phyloP scores from a whole-genome alignment of 2,888 invertebrate species.

The Micoletzkya japonica region DNA sequence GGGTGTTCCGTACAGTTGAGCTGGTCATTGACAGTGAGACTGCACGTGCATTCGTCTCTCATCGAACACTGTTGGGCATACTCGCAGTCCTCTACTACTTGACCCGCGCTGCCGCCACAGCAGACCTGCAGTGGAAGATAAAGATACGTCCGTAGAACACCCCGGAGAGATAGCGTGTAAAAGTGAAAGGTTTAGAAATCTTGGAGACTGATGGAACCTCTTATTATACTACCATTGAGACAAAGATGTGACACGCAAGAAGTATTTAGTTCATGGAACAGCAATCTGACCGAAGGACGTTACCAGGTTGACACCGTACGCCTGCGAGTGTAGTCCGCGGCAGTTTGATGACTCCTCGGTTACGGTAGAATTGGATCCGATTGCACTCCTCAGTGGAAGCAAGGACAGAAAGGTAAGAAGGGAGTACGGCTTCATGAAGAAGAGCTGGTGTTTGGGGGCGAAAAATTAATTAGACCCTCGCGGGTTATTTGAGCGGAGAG shows the following conservation, averaged over 20 bases:
- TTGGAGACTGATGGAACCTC: no score
- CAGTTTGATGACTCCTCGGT: background rate
- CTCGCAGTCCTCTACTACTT: constrained; percentile 6
- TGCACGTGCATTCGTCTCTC: constrained; percentile 1
- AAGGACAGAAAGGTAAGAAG: no score
- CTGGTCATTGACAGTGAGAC: background rate
- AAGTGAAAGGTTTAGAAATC: no score
- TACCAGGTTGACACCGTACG: constrained; percentile 39
- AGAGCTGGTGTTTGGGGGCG: no score
- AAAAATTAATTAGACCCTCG: constrained; percentile 4
- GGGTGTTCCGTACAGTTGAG: background rate
- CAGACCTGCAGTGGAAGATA: constrained; percentile 17
- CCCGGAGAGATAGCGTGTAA: no score
- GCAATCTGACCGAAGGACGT: no score
- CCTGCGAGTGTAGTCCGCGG: constrained; percentile 35
- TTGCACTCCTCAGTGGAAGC: background rate
- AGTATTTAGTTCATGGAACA: no score
- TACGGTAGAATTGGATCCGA: background rate
- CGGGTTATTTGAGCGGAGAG: background rate
- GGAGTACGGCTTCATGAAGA: no score
- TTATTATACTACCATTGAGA: no score
- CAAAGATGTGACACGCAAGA: no score
- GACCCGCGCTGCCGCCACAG: constrained; percentile 12
- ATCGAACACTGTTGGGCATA: constrained; percentile 5
- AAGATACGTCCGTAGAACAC: no score